Conservation (phyloP, 2,113 vertebrate species). For the Anthoscopus minutus region DNA sequence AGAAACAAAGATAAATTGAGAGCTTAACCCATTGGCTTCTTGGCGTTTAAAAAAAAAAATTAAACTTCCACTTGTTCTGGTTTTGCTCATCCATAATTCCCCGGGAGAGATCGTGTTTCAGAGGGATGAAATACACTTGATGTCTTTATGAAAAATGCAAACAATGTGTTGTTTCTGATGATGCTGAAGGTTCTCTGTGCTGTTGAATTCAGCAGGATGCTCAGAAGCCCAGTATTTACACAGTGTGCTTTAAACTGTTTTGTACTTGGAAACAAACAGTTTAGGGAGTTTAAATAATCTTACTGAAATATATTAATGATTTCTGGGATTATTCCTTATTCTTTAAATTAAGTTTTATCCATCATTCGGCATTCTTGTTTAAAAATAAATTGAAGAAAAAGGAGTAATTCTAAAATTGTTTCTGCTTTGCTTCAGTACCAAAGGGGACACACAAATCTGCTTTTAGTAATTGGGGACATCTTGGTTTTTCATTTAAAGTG, state of each 20-base stretch:
- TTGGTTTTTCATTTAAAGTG: not conserved
- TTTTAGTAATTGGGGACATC: not conserved
- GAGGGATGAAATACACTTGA: constrained; percentile 33
- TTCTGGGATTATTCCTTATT: not conserved
- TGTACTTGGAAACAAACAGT: not conserved
- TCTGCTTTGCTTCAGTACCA: not conserved
- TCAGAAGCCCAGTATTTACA: not conserved
- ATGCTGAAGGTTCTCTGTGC: not conserved
- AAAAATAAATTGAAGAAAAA: not conserved
- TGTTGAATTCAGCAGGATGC: not conserved
- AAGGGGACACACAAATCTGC: not conserved
- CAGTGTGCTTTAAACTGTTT: not conserved
- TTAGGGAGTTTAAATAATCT: not conserved
- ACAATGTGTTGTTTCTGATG: constrained; percentile 37
- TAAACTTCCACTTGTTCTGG: constrained; percentile 54
- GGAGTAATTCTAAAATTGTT: not conserved
- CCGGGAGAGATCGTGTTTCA: constrained; percentile 11
- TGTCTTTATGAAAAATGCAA: constrained; percentile 64
- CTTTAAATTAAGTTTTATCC: not conserved
- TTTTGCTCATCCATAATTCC: constrained; percentile 57
- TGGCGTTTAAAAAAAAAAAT: constrained; percentile 36
- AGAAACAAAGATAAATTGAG: constrained; percentile 67
- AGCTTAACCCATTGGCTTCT: constrained; percentile 67
- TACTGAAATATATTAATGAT: not conserved
- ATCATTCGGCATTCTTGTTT: not conserved